These are phyloP conservation scores for Aphis craccivora DNA, from an alignment of 1,140 invertebrate species.

Conservation along the genomic window DNA sequence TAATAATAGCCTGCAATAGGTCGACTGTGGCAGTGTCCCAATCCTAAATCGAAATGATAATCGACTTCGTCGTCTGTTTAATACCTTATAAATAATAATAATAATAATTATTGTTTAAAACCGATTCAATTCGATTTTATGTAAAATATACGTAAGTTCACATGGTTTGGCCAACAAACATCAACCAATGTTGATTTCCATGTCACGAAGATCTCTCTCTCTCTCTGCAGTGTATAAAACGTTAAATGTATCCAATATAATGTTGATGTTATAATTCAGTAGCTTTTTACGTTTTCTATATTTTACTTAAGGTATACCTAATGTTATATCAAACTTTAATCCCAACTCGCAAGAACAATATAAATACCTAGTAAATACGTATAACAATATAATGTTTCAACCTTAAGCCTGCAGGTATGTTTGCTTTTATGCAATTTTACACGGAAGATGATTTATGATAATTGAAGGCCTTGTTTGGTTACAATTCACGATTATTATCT, in stretches of 20 bases:
- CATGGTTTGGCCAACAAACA: neutral
- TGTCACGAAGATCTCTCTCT: neutral
- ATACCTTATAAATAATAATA: neutral
- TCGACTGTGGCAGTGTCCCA: neutral
- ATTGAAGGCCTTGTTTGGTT: slow-evolving; percentile 38
- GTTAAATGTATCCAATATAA: neutral
- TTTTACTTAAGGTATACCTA: neutral
- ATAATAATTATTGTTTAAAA: neutral
- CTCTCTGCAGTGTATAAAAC: neutral
- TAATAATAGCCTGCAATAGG: no score
- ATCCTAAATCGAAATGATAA: neutral
- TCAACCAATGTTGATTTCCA: neutral
- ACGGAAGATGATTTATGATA: slow-evolving; percentile 33
- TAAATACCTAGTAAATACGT: neutral
- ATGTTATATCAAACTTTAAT: neutral
- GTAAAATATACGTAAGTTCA: neutral
- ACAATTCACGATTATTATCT: slow-evolving; percentile 44
- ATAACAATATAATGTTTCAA: neutral
- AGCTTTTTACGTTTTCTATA: neutral
- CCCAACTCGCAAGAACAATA: neutral
- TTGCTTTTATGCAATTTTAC: slow-evolving; percentile 24
- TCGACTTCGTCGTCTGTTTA: neutral
- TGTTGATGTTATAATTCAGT: neutral
- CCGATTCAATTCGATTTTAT: neutral
- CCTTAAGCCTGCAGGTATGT: neutral